A percentile compares a stretch with the other conserved stretches of the same genome.
phyloP scores from a whole-genome alignment of 2,888 invertebrate species.

The Agrotis ipsilon region DNA sequence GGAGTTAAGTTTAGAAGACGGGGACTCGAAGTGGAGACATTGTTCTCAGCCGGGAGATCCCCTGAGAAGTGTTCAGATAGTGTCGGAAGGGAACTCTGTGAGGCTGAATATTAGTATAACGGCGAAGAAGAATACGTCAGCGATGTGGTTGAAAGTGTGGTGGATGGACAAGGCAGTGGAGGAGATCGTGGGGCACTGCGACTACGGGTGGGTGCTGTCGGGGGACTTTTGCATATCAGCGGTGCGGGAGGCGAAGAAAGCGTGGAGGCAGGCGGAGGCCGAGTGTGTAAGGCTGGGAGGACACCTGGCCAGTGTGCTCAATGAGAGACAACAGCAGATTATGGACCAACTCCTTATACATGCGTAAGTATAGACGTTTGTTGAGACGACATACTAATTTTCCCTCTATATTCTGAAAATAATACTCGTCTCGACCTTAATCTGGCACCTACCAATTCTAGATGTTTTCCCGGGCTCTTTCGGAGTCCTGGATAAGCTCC shows the following conservation, averaged over 20 bases:
- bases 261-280: constrained; percentile 93
- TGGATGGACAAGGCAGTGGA: constrained; percentile 92
- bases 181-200: constrained; percentile 92
- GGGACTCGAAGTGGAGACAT: constrained; percentile 91
- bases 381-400: too few species aligned
- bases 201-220: constrained; percentile 93
- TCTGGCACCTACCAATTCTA: too few species aligned
- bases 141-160: constrained; percentile 91
- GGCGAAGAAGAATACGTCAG: constrained; percentile 82
- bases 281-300: constrained; percentile 92
- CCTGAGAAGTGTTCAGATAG: constrained; percentile 90
- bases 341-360: constrained; percentile 92
- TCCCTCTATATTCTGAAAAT: too few species aligned
- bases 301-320: constrained; percentile 93
- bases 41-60: constrained; percentile 92
- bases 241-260: constrained; percentile 89
- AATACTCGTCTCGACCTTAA: too few species aligned
- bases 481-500: neutral
- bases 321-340: constrained; percentile 92
- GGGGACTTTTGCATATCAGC: constrained; percentile 93
- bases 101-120: constrained; percentile 86
- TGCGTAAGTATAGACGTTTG: constrained; percentile 88
- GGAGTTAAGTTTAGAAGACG: constrained; percentile 91
- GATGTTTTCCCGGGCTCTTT: neutral
- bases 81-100: constrained; percentile 91